These are phyloP conservation scores for Caenorhabditis zanzibari DNA, from an alignment of 2,888 invertebrate species.

Conservation along the genomic window DNA sequence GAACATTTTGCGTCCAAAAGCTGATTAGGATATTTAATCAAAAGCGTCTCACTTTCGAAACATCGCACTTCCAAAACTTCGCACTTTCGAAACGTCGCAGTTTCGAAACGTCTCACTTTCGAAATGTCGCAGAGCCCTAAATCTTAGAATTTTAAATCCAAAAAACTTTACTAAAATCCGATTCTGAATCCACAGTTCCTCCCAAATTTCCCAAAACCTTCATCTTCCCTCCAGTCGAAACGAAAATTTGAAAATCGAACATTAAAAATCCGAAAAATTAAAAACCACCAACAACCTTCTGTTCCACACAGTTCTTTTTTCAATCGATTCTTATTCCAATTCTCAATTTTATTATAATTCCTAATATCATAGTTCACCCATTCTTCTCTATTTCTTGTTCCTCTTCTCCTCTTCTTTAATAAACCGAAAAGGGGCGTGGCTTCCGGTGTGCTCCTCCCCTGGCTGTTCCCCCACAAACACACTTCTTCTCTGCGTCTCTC, in stretches of 20 bases:
- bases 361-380: too few species aligned
- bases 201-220: not conserved
- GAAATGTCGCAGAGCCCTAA: too few species aligned
- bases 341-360: not conserved
- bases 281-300: not conserved
- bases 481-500: constrained; percentile 65
- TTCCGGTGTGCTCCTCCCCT: constrained; percentile 3
- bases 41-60: too few species aligned
- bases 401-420: not conserved
- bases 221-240: not conserved
- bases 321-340: not conserved
- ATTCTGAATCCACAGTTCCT: too few species aligned
- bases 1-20: too few species aligned
- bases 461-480: constrained; percentile 16
- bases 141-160: not conserved
- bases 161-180: too few species aligned
- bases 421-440: constrained; percentile 52
- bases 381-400: not conserved
- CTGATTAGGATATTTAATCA: too few species aligned
- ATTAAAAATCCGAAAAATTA: not conserved
- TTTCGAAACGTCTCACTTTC: too few species aligned
- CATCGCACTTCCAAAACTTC: too few species aligned
- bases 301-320: not conserved
- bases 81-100: too few species aligned
- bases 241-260: too few species aligned